These are phyloP conservation scores for Monomorium pharaonis DNA, from an alignment of 1,140 invertebrate species.

Conservation along the genomic window DNA sequence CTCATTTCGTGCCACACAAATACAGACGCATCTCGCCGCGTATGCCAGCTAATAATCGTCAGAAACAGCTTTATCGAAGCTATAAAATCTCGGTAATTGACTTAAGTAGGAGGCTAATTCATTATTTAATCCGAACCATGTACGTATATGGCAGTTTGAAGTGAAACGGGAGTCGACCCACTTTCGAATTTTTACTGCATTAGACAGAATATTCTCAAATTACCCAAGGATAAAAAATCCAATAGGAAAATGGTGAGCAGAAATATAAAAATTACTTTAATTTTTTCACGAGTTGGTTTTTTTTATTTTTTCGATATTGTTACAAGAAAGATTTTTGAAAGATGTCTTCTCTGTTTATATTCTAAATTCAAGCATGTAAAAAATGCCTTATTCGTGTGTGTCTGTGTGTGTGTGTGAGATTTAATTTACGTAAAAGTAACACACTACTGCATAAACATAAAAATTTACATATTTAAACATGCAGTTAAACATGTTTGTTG, in stretches of 20 bases:
- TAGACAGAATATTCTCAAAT: conserved; percentile 31
- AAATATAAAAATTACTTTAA: not conserved
- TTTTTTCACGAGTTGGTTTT: not conserved
- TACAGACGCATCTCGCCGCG: not conserved
- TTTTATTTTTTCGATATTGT: not conserved
- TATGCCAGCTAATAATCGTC: conserved; percentile 28
- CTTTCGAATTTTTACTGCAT: conserved; percentile 21
- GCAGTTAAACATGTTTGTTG: too few relatives aligned
- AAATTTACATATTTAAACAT: too few relatives aligned
- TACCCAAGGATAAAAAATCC: not conserved
- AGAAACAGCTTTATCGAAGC: conserved; percentile 22
- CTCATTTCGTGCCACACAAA: conserved; percentile 13
- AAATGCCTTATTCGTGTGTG: too few relatives aligned
- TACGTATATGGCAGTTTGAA: not conserved
- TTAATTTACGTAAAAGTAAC: too few relatives aligned
- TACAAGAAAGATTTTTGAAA: not conserved
- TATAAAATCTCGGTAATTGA: conserved; percentile 47
- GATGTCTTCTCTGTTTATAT: not conserved
- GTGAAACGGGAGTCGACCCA: conserved; percentile 26
- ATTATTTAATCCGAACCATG: conserved; percentile 34
- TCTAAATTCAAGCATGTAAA: too few relatives aligned
- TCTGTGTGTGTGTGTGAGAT: too few relatives aligned
- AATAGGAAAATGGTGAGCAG: not conserved
- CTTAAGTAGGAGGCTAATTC: conserved; percentile 16
- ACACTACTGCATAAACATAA: too few relatives aligned